phyloP scores from a whole-genome alignment of 2,888 invertebrate species.

The Drosophila nr. perissopoda region DNA sequence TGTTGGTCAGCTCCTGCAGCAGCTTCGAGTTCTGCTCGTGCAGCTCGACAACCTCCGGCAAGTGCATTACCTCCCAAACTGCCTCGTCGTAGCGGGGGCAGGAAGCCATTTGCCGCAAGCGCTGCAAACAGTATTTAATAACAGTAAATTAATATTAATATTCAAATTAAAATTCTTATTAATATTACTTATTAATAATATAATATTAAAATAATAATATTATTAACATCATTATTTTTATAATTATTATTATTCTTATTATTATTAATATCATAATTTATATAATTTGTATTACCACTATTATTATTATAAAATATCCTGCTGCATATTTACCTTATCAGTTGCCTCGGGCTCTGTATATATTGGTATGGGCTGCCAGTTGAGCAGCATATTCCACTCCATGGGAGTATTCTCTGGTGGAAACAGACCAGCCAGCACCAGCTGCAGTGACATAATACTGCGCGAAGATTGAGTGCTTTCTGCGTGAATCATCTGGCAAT shows the following conservation, averaged over 20 bases:
- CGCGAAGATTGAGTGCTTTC: conserved; percentile 90
- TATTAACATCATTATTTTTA: neutral
- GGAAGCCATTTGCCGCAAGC: conserved; percentile 87
- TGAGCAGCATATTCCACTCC: conserved; percentile 87
- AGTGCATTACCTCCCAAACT: conserved; percentile 85
- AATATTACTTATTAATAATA: neutral
- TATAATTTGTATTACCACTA: neutral
- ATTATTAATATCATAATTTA: neutral
- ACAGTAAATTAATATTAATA: neutral
- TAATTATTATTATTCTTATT: neutral
- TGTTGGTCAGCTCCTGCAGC: conserved; percentile 86
- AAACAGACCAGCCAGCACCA: conserved; percentile 90
- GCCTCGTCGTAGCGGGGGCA: conserved; percentile 88
- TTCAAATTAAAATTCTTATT: neutral
- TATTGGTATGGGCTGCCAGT: conserved; percentile 92
- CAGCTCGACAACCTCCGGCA: conserved; percentile 84
- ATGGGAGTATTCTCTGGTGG: conserved; percentile 86
- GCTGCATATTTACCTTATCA: conserved; percentile 85
- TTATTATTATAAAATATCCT: neutral
- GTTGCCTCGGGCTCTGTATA: conserved; percentile 87
- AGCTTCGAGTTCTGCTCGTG: conserved; percentile 85
- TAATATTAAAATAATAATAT: no score
- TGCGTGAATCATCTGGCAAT: conserved; percentile 86
- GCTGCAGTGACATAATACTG: conserved; percentile 89
- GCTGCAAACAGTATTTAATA: conserved; percentile 48